These are phyloP conservation scores for Axea sp. DNA, from an alignment of 2,888 invertebrate genomes.

Conservation along the genomic window DNA sequence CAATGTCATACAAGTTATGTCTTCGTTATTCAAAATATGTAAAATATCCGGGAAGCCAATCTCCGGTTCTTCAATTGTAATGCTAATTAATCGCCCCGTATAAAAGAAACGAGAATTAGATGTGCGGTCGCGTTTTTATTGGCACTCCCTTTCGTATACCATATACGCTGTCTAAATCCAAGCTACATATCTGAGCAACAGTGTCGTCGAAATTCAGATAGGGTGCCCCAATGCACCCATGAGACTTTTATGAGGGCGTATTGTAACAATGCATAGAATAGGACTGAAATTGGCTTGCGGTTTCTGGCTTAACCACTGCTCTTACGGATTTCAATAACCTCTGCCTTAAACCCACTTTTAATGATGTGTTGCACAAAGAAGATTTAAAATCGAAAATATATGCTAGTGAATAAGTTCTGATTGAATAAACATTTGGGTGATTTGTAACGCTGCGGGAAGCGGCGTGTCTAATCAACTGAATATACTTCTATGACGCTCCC, in stretches of 20 bases:
- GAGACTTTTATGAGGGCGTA: constrained; percentile 65
- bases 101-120: constrained; percentile 33
- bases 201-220: constrained; percentile 41
- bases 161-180: constrained; percentile 23
- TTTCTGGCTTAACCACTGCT: constrained; percentile 60
- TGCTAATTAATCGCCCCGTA: constrained; percentile 26
- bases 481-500: constrained; percentile 25
- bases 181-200: constrained; percentile 13
- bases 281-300: constrained; percentile 64
- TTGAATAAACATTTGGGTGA: constrained; percentile 55
- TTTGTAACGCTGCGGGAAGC: constrained; percentile 46
- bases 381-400: constrained; percentile 49
- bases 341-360: constrained; percentile 68
- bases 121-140: constrained; percentile 18
- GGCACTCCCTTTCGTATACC: constrained; percentile 6
- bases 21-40: constrained; percentile 13
- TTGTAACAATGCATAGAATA: constrained; percentile 62
- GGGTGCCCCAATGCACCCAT: constrained; percentile 56
- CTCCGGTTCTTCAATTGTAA: constrained; percentile 29
- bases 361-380: constrained; percentile 67
- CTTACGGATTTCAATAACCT: constrained; percentile 65
- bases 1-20: constrained; percentile 18
- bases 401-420: constrained; percentile 45
- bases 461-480: constrained; percentile 43
- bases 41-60: constrained; percentile 3